Conservation (phyloP, 2,888 invertebrate species). For the Hedya salicella region DNA sequence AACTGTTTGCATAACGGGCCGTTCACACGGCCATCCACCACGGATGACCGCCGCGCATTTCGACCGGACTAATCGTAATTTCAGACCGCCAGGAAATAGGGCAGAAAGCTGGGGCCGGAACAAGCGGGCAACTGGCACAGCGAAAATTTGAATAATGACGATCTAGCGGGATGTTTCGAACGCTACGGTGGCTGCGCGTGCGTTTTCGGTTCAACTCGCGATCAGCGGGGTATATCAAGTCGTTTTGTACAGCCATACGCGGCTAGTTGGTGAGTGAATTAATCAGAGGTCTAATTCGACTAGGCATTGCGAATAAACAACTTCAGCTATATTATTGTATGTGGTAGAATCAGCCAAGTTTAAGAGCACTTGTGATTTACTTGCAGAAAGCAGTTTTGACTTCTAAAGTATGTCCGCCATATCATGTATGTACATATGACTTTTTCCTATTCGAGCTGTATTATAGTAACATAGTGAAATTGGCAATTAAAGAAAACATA, state of each 20-base stretch:
- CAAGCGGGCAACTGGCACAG: slow-evolving; percentile 82
- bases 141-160: slow-evolving; percentile 84
- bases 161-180: slow-evolving; percentile 79
- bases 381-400: no score
- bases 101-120: slow-evolving; percentile 81
- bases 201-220: slow-evolving; percentile 56
- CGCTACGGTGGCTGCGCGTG: slow-evolving; percentile 74
- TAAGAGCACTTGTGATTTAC: no score
- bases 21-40: slow-evolving; percentile 81
- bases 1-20: slow-evolving; percentile 75
- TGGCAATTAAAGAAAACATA: no score
- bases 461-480: no score
- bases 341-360: no score
- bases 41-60: slow-evolving; percentile 80
- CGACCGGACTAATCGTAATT: slow-evolving; percentile 81
- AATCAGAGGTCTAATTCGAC: no score
- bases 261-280: slow-evolving; percentile 27
- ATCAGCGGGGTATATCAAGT: slow-evolving; percentile 54
- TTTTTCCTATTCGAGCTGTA: no score
- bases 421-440: no score
- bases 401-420: no score
- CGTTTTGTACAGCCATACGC: slow-evolving; percentile 43
- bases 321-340: no score
- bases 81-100: slow-evolving; percentile 79
- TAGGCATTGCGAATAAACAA: no score